phyloP scores from a whole-genome alignment of 2,797 vertebrate species.

The Gymnodraco acuticeps region DNA sequence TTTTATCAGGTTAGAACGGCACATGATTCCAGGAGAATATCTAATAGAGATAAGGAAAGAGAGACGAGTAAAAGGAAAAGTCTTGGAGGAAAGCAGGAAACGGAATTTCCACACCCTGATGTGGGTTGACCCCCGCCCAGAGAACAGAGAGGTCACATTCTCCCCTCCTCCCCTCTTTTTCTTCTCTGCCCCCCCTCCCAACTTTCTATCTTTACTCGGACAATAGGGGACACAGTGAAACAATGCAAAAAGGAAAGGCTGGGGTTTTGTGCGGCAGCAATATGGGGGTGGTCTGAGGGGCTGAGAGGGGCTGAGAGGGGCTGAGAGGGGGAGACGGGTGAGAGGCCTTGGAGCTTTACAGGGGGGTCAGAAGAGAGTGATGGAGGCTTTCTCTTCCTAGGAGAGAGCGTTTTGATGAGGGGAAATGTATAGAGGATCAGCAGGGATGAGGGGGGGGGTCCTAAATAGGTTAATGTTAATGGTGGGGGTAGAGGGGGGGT shows the following conservation, averaged over 20 bases:
- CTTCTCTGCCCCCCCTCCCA: slow-evolving; percentile 33
- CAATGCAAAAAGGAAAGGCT: slow-evolving; percentile 65
- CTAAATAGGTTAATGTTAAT: slow-evolving; percentile 47
- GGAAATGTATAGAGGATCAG: slow-evolving; percentile 51
- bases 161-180: slow-evolving; percentile 38
- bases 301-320: slow-evolving; percentile 44
- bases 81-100: slow-evolving; percentile 65
- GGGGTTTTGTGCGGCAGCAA: slow-evolving; percentile 25
- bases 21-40: slow-evolving; percentile 31
- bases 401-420: slow-evolving; percentile 36
- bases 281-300: slow-evolving; percentile 53
- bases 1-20: background rate
- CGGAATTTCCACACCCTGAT: slow-evolving; percentile 73
- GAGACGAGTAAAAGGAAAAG: slow-evolving; percentile 23
- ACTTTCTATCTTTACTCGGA: slow-evolving; percentile 51
- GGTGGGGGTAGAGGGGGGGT: slow-evolving; percentile 10
- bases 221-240: slow-evolving; percentile 69
- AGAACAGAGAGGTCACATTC: slow-evolving; percentile 64
- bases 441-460: slow-evolving; percentile 18
- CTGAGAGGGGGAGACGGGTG: slow-evolving; percentile 14
- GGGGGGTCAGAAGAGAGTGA: slow-evolving; percentile 22
- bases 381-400: slow-evolving; percentile 41
- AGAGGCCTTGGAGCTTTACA: slow-evolving; percentile 26
- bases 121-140: slow-evolving; percentile 58
- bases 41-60: slow-evolving; percentile 20